Evolutionary conservation across 2,888 invertebrate species (phyloP).

Genomic region (Chelonus formosanus): DNA sequence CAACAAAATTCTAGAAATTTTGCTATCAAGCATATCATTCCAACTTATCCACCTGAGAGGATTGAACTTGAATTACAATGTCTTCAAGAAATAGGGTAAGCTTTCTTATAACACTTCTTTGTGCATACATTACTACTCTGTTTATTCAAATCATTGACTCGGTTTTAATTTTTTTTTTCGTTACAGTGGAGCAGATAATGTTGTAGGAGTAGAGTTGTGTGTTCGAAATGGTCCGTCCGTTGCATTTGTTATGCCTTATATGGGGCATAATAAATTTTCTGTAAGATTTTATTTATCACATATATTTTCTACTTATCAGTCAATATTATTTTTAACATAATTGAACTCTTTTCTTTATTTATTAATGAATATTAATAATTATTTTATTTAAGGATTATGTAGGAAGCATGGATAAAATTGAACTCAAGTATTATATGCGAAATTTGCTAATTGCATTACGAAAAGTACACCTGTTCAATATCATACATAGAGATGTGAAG

Average conservation of each 20-base stretch:
- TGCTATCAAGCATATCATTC: slow-evolving; percentile 88
- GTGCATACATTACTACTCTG: no score
- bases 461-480: slow-evolving; percentile 82
- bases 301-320: no score
- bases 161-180: slow-evolving; percentile 49
- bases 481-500: slow-evolving; percentile 91
- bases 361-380: slow-evolving; percentile 6
- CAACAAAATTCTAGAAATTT: slow-evolving; percentile 69
- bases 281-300: slow-evolving; percentile 65
- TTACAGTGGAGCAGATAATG: slow-evolving; percentile 79
- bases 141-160: slow-evolving; percentile 35
- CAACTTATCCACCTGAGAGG: slow-evolving; percentile 84
- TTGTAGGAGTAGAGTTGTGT: slow-evolving; percentile 82
- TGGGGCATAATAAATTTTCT: slow-evolving; percentile 81
- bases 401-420: slow-evolving; percentile 73
- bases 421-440: slow-evolving; percentile 81
- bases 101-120: background rate
- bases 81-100: slow-evolving; percentile 78
- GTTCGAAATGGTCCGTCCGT: slow-evolving; percentile 80
- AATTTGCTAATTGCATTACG: slow-evolving; percentile 81
- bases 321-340: no score
- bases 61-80: slow-evolving; percentile 84
- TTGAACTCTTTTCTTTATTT: slow-evolving; percentile 16
- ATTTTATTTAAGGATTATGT: slow-evolving; percentile 75
- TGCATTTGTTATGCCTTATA: slow-evolving; percentile 89